A percentile compares a stretch with the other conserved stretches of the same genome.
Evolutionary conservation across 2,113 vertebrate genomes (phyloP).

Genomic region (Isurus oxyrinchus): DNA sequence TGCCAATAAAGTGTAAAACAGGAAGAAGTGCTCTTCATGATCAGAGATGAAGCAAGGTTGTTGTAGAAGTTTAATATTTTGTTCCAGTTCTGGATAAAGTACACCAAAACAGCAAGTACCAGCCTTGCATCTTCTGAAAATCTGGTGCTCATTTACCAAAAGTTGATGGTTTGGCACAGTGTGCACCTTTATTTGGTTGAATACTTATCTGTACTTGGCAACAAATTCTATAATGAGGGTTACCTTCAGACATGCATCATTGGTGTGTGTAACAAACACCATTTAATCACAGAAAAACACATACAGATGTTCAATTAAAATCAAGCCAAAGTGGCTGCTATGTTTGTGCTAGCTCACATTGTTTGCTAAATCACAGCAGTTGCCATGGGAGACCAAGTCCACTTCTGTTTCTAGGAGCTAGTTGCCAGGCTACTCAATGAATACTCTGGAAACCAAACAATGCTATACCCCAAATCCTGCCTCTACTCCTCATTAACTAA

Average conservation of each 20-base stretch:
- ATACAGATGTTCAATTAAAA: slow-evolving; percentile 88
- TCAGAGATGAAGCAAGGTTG: not conserved
- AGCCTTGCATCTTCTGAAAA: not conserved
- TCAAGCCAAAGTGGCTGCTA: slow-evolving; percentile 62
- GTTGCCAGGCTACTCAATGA: slow-evolving; percentile 81
- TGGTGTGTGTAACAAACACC: slow-evolving; percentile 45
- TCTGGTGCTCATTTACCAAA: not conserved
- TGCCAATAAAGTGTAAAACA: not conserved
- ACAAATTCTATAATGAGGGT: not conserved
- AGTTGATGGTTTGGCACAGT: not conserved
- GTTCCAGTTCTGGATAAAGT: not conserved
- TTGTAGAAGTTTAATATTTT: not conserved
- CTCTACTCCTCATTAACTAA: slow-evolving; percentile 74
- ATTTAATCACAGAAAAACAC: slow-evolving; percentile 68
- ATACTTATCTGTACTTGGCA: not conserved
- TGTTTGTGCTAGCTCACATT: slow-evolving; percentile 76
- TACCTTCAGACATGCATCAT: slow-evolving; percentile 47
- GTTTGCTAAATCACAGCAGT: slow-evolving; percentile 93
- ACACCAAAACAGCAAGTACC: not conserved
- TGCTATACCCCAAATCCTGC: slow-evolving; percentile 75
- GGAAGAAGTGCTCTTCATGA: not conserved
- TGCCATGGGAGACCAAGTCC: slow-evolving; percentile 81
- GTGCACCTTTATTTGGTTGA: slow-evolving; percentile 16
- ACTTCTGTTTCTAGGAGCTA: slow-evolving; percentile 78
- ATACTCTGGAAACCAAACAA: slow-evolving; percentile 99